phyloP scores from a whole-genome alignment of 2,113 vertebrate species.

The Dinomys branickii region DNA sequence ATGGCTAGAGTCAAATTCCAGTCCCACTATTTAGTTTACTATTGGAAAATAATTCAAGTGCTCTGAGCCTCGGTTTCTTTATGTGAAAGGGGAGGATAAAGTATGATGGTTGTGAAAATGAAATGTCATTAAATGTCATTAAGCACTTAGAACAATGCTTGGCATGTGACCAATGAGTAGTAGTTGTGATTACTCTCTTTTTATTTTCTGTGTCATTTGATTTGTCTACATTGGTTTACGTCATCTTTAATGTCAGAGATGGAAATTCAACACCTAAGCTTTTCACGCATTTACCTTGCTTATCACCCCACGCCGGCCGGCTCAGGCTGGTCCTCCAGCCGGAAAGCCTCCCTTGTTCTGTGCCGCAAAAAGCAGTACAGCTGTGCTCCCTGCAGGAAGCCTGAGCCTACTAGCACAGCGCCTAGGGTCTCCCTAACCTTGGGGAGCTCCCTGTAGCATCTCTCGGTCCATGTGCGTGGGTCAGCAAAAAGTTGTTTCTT shows the following conservation, averaged over 20 bases:
- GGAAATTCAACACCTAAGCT: not conserved
- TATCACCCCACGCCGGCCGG: rapidly evolving
- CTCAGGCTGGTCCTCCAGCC: not conserved
- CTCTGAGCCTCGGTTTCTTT: not conserved
- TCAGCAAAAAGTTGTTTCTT: not conserved
- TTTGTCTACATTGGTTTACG: not conserved
- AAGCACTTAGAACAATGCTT: not conserved
- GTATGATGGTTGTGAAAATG: not conserved
- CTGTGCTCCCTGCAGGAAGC: not conserved
- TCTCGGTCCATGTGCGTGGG: not conserved
- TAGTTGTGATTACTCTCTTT: not conserved
- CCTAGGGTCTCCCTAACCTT: not conserved
- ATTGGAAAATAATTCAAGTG: not conserved
- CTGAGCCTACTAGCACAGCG: not conserved
- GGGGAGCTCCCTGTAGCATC: not conserved
- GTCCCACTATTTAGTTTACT: not conserved
- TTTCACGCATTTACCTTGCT: not conserved
- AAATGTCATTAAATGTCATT: not conserved
- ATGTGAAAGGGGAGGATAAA: not conserved
- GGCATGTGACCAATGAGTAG: not conserved
- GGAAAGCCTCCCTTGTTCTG: not conserved
- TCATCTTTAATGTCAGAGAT: not conserved
- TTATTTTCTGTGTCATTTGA: not conserved
- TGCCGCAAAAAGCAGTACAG: too few species aligned
- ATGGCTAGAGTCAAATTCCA: not conserved